Conservation (phyloP, 2,888 invertebrate species). For the Oasisia sp. region DNA sequence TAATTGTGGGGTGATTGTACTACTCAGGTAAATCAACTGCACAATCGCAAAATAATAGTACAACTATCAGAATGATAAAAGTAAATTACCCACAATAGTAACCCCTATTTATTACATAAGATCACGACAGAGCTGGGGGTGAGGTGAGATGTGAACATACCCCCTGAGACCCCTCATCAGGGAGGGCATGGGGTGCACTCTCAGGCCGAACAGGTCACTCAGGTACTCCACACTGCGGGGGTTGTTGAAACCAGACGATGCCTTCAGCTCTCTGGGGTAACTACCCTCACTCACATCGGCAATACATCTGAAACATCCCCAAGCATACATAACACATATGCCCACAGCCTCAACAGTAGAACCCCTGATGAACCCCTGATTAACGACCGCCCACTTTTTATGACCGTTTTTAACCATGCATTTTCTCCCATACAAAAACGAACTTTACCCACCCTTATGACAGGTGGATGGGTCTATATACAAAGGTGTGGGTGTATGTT, state of each 20-base stretch:
- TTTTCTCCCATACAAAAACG: too few relatives aligned
- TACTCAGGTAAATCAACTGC: too few relatives aligned
- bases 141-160: slow-evolving; percentile 64
- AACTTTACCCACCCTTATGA: too few relatives aligned
- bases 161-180: slow-evolving; percentile 69
- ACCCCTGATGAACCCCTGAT: background rate
- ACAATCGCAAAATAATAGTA: too few relatives aligned
- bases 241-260: slow-evolving; percentile 67
- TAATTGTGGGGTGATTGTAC: too few relatives aligned
- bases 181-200: slow-evolving; percentile 63
- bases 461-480: too few relatives aligned
- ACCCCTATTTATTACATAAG: too few relatives aligned
- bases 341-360: background rate
- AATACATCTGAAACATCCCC: slow-evolving; percentile 14
- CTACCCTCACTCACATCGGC: slow-evolving; percentile 19
- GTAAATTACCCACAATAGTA: too few relatives aligned
- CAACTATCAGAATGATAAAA: too few relatives aligned
- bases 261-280: slow-evolving; percentile 25
- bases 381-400: background rate
- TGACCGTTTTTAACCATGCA: too few relatives aligned
- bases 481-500: too few relatives aligned
- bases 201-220: slow-evolving; percentile 52
- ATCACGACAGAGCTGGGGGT: too few relatives aligned
- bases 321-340: background rate
- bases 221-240: slow-evolving; percentile 68